Conservation (phyloP, 1,140 invertebrate species). For the Drosophila tropicalis region DNA sequence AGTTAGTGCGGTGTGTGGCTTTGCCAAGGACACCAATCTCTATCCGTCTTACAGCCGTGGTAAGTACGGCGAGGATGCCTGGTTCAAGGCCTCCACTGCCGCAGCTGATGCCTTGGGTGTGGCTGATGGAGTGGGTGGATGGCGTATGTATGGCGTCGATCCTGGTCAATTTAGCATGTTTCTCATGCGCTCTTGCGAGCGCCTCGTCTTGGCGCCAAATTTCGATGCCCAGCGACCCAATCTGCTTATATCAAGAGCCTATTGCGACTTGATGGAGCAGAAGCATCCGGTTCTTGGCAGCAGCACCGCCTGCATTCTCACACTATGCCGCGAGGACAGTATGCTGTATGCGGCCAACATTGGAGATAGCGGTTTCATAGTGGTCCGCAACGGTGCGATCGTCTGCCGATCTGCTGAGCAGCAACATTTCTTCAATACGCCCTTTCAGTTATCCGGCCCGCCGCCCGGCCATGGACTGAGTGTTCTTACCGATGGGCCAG, state of each 20-base stretch:
- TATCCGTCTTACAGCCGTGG: constrained; percentile 29
- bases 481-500: constrained; percentile 94
- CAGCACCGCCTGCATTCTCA: constrained; percentile 86
- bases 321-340: constrained; percentile 93
- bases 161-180: constrained; percentile 52
- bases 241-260: constrained; percentile 42
- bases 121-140: constrained; percentile 62
- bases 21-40: constrained; percentile 43
- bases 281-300: constrained; percentile 84
- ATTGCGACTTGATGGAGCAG: constrained; percentile 83
- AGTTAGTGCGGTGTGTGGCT: constrained; percentile 53
- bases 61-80: constrained; percentile 66
- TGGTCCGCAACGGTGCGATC: constrained; percentile 92
- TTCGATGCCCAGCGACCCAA: constrained; percentile 28
- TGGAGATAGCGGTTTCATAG: constrained; percentile 97
- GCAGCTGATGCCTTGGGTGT: constrained; percentile 48
- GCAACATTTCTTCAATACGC: constrained; percentile 99
- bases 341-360: constrained; percentile 97
- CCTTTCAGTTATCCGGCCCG: constrained; percentile 96
- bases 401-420: constrained; percentile 96
- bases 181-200: constrained; percentile 56
- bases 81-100: constrained; percentile 38
- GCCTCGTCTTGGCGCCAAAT: constrained; percentile 16
- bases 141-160: constrained; percentile 58
- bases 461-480: constrained; percentile 92